phyloP scores from a whole-genome alignment of 2,113 vertebrate genomes.

The Solea solea region DNA sequence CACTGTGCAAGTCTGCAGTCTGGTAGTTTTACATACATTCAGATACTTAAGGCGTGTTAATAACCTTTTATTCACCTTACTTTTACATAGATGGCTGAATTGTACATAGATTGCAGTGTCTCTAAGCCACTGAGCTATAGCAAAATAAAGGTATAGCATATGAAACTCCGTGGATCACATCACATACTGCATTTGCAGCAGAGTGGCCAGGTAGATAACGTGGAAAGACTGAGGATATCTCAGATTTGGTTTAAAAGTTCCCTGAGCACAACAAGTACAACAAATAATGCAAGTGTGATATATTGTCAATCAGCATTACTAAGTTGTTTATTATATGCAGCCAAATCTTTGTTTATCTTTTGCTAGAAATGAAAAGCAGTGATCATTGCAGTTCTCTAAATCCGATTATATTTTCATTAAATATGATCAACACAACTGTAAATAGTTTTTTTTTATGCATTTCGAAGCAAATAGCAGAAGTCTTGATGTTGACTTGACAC shows the following conservation, averaged over 20 bases:
- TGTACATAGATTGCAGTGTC: no score
- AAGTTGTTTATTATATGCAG: background rate
- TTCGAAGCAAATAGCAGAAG: constrained; percentile 20
- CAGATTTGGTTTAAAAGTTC: background rate
- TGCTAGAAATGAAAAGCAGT: no score
- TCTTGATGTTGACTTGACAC: constrained; percentile 10
- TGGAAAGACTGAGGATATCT: constrained; percentile 2
- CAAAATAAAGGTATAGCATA: background rate
- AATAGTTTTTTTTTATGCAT: constrained; percentile 7
- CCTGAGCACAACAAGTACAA: background rate
- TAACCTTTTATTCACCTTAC: no score
- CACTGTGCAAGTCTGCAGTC: no score
- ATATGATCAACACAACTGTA: background rate
- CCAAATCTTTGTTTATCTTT: background rate
- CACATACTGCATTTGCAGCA: constrained; percentile 9
- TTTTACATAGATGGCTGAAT: no score
- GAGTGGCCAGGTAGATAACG: constrained; percentile 7
- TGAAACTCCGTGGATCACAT: constrained; percentile 6
- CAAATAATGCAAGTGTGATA: background rate
- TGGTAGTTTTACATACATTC: no score
- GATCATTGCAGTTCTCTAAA: background rate
- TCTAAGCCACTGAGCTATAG: no score
- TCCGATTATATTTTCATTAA: background rate
- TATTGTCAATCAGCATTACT: constrained; percentile 14
- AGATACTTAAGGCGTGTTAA: no score